Base-by-base conservation (phyloP, 1,140 invertebrate genomes). In the Camponotus pennsylvanicus region DNA sequence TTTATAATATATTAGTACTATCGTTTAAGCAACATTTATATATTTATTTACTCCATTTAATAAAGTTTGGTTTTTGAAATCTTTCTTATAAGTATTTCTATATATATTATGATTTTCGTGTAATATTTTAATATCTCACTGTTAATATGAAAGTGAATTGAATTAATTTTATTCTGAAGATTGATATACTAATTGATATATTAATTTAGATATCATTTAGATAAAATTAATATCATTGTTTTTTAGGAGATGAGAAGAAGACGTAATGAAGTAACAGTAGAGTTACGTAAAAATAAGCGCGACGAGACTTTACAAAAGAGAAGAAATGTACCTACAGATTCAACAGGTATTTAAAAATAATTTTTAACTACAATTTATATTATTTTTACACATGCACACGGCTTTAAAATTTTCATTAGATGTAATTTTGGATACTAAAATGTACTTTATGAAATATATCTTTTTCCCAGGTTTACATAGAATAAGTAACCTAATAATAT, bases 271-370 rank as follows among this genome's bases (percentile, higher is more conserved):
- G 98, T 98, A 49, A 99, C 98, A 83, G 98, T 99, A 8, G 98
- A 99, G 95, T 95, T 99, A 75, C 96, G 99, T 87, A 99, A 99
- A 96, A 98, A 98, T 93, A 99, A 99, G 96, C 97, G 99, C 88
- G 99, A 99, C 93, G 99, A 99, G 95, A 99, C 98, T 32, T 95
- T 99, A 89, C 97, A 98, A 86, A 99, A 99, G 95, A 96, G 98
- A 93, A 96, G 99, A 93, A 99, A 99, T 96, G 98, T 99, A 76
- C 98, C 98, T 84, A 96, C 96, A 91, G 97, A 98, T 93, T 97
- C 97, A 8, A 97, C 97, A 94, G 98, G 98, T 96, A 92, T 86
- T 9, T 18, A 70, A 70, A 70, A 57, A 0, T 73, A 5, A 61
- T 34, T 6, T 61, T 73, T 73, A 18, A 27, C 18, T 21, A 15